Evolutionary conservation across 2,113 vertebrate species (phyloP).

Genomic region (Ochotona princeps): DNA sequence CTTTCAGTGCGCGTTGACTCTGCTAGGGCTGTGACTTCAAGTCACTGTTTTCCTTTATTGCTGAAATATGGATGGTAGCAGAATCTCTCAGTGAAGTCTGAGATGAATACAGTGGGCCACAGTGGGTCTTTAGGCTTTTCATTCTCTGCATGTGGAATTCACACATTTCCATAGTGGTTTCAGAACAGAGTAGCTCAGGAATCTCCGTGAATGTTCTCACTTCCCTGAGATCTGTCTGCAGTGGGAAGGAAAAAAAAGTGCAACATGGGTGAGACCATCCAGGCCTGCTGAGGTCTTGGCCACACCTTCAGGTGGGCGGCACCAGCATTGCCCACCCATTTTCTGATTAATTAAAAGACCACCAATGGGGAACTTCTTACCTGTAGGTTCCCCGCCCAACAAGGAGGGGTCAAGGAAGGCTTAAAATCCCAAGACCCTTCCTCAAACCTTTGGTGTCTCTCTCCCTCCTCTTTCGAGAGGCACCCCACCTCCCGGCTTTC

Average conservation of each 20-base stretch:
- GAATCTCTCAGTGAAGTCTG: not conserved
- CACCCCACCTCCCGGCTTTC: too few relatives aligned
- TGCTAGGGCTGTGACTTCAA: not conserved
- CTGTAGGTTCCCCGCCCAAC: too few relatives aligned
- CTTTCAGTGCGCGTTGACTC: not conserved
- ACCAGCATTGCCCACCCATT: too few relatives aligned
- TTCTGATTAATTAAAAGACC: too few relatives aligned
- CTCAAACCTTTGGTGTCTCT: too few relatives aligned
- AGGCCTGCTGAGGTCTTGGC: too few relatives aligned
- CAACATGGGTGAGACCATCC: too few relatives aligned
- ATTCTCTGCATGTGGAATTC: not conserved
- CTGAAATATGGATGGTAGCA: not conserved
- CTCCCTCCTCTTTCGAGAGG: too few relatives aligned
- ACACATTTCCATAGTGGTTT: not conserved
- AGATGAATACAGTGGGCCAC: not conserved
- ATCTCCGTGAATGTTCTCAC: not conserved
- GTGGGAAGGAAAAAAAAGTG: not conserved
- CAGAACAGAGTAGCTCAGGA: not conserved
- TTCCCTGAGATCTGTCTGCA: not conserved
- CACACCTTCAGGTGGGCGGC: too few relatives aligned
- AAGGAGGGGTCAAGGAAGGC: too few relatives aligned
- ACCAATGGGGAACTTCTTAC: too few relatives aligned
- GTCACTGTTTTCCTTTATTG: not conserved
- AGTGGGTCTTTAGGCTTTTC: not conserved
- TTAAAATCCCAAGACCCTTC: too few relatives aligned